phyloP scores from a whole-genome alignment of 2,113 vertebrate genomes.

The Embiotoca jacksoni region DNA sequence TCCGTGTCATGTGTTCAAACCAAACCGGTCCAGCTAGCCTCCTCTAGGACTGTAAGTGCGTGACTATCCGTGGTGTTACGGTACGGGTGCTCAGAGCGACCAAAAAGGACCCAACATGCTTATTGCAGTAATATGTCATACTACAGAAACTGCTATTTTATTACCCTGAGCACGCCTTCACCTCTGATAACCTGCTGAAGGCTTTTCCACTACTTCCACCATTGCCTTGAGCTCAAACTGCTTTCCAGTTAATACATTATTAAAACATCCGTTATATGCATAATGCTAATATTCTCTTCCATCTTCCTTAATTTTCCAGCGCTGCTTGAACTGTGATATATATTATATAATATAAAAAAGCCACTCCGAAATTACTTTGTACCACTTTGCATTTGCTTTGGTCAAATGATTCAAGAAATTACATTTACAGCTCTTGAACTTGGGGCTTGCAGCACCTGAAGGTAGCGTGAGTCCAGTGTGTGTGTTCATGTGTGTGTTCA shows the following conservation, averaged over 20 bases:
- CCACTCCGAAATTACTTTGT: conserved; percentile 11
- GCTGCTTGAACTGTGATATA: conserved; percentile 26
- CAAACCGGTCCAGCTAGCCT: too few relatives aligned
- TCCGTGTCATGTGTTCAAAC: too few relatives aligned
- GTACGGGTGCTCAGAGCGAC: too few relatives aligned
- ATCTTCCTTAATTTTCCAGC: conserved; percentile 8
- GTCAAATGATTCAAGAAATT: conserved; percentile 5
- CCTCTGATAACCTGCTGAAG: conserved; percentile 8
- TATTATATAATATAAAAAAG: background rate
- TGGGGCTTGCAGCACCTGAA: background rate
- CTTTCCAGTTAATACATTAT: conserved; percentile 31
- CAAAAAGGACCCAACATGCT: too few relatives aligned
- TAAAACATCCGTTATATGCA: conserved; percentile 28
- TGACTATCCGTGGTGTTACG: too few relatives aligned
- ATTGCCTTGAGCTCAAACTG: background rate
- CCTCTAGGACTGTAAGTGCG: too few relatives aligned
- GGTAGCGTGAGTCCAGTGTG: background rate
- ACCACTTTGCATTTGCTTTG: conserved; percentile 19
- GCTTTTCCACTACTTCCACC: background rate
- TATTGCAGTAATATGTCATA: too few relatives aligned
- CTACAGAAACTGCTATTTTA: too few relatives aligned
- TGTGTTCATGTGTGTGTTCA: conserved; percentile 16
- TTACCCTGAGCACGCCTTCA: too few relatives aligned
- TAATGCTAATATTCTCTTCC: conserved; percentile 25
- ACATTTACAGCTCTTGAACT: conserved; percentile 13